Evolutionary conservation across 2,113 vertebrate genomes (phyloP), one percentile per base, ranked within the genome.

Genomic region (Rhinoderma darwinii): DNA sequence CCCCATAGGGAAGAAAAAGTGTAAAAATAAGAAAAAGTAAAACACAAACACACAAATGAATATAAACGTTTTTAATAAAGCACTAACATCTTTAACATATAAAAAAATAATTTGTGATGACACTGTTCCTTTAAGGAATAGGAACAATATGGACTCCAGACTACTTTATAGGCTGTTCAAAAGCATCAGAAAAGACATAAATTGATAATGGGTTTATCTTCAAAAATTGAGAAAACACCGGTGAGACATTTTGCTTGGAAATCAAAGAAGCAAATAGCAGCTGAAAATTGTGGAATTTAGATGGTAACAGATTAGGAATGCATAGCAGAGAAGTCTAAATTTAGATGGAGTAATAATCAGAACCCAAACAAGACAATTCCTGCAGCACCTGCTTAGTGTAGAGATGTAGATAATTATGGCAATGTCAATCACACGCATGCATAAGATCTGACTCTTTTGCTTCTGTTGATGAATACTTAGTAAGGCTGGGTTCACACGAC

Each of bases 101-200:
- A n/a, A n/a, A n/a, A n/a, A n/a, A n/a, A n/a, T n/a, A n/a, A n/a
- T n/a, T n/a, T n/a, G n/a, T n/a, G n/a, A n/a, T n/a, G n/a, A n/a
- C n/a, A n/a, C n/a, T n/a, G n/a, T n/a, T n/a, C n/a, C n/a, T n/a
- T n/a, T n/a, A n/a, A n/a, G n/a, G n/a, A n/a, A n/a, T n/a, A n/a
- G n/a, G 27, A 32, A 37, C 11, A 35, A 70, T 37, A 32, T 7
- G n/a, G 8, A n/a, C 25, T n/a, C 8, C 63, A 6, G 63, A 22
- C 32, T 35, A 37, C 32, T 70, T 35, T 70, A 70, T 37, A 70
- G 63, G 30, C 30, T 66, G 63, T 15, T 32, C 4, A 66, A 70
- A 70, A 37, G 32, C 66, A 20, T 70, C 66, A 70, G 35, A 70
- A 70, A 70, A 70, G 66, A 37, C 66, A 70, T 70, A 63, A 59